Evolutionary conservation across 2,888 invertebrate species (phyloP), one percentile per base, ranked within the genome.

Genomic region (Sesia apiformis): DNA sequence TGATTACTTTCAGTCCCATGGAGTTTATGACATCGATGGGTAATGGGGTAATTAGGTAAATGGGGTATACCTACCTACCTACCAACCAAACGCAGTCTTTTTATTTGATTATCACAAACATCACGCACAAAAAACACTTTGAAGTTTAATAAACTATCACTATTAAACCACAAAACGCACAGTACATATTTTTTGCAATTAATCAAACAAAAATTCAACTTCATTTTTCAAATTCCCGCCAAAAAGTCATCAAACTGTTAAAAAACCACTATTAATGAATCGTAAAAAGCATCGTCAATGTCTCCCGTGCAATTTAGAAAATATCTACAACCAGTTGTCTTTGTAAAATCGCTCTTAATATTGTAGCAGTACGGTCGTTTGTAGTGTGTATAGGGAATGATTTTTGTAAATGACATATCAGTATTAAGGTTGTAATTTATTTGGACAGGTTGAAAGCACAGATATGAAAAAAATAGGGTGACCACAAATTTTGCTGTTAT

Each of bases 201-300:
- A 23, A 23, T 23, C 23, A 23, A 23, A 23, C 23, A 23, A 23
- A 23, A 23, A 23, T 2, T 23, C 23, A 23, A 23, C 23, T 23
- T 23, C 23, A 23, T 2, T 23, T 23, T 23, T 23, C 23, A 23
- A 1, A 1, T 42, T 42, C 3, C 42, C 42, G 42, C 7, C 42
- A 42, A 42, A 42, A 42, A 42, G 23, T 23, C 23, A 23, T 23
- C 23, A 23, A 23, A 42, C 42, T 7, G 42, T 5, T 42, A 42
- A 42, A n/a, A 42, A 42, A 5, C 7, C 58, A 2, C 23, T 23
- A 60, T 65, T 63, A 64, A 60, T 46, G 54, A 43, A 52, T 56
- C 58, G 62, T 66, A 65, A 67, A 66, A 66, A 56, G 50, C 40
- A 40, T 56, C 60, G 56, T 64, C 55, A 63, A 61, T 55, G 58